phyloP scores from a whole-genome alignment of 1,140 invertebrate species.

The Drosophila santomea region DNA sequence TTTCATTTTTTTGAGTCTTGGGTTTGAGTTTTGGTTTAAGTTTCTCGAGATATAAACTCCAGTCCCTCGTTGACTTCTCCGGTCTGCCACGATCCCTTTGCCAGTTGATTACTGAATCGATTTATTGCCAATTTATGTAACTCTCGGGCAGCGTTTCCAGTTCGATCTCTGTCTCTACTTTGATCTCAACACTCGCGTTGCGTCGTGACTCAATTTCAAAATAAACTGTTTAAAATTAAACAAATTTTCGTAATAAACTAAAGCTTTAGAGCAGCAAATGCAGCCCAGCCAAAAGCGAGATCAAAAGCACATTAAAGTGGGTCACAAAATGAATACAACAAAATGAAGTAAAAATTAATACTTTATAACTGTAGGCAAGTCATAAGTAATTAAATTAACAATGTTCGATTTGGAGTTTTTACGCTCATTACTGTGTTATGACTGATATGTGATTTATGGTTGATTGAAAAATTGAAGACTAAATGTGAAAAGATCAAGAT shows the following conservation, averaged over 20 bases:
- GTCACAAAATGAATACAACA: conserved; percentile 67
- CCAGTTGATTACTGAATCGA: conserved; percentile 66
- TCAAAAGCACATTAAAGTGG: conserved; percentile 55
- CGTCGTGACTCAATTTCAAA: conserved; percentile 77
- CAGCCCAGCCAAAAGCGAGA: conserved; percentile 35
- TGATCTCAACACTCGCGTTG: conserved; percentile 19
- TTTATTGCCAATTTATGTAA: conserved; percentile 83
- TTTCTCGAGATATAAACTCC: background rate
- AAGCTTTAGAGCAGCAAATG: conserved; percentile 18
- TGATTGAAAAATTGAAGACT: conserved; percentile 8
- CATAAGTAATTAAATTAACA: conserved; percentile 68
- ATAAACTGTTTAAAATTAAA: conserved; percentile 80
- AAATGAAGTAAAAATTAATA: conserved; percentile 37
- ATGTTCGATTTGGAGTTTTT: conserved; percentile 28
- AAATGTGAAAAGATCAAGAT: background rate
- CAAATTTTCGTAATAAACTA: conserved; percentile 79
- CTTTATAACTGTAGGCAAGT: conserved; percentile 44
- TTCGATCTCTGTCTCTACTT: conserved; percentile 29
- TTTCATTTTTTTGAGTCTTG: conserved; percentile 13
- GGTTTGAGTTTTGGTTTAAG: background rate
- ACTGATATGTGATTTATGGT: conserved; percentile 54
- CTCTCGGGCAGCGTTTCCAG: conserved; percentile 55
- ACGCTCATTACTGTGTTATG: conserved; percentile 54
- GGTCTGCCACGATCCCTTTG: conserved; percentile 19
- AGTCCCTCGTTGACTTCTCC: conserved; percentile 10